Base-by-base conservation (phyloP, 2,113 vertebrate species). In the Telmatochromis sp. region DNA sequence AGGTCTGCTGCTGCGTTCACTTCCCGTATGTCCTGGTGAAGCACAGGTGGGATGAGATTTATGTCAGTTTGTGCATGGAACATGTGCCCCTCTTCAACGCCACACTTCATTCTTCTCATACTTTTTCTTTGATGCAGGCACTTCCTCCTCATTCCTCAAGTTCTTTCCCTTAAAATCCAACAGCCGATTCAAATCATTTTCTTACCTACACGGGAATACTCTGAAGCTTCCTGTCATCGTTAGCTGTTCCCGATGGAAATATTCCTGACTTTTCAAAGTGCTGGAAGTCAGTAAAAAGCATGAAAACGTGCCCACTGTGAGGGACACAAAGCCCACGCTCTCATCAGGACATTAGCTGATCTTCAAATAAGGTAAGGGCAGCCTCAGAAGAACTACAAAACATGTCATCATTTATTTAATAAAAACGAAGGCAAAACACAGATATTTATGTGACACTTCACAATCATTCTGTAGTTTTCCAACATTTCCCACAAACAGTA, bases 21-120 rank as follows among this genome's bases (percentile, higher is more conserved):
- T 88, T 93, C 91, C 92, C 68, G 45, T 55, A 84, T 58, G 33
- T 83, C 87, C 88, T 33, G 21, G 23, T 58, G 58, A 57, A 86
- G 88, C 79, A 33, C 57, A 55, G 84, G 75, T 85, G 68, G 68
- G 83, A 31, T 57, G 40, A 75, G 79, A 55, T 82, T 50, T 50
- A 78, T 50, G 73, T 60, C 9, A 17, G 11, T 26, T 51, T 33
- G 50, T n/a, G 68, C 9, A 81, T 90, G 92, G 90, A 92, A 93
- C 82, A 58, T 89, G 10, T 58, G 37, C 80, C 23, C 80, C 12
- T 40, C 31, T 23, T 57, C 80, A 50, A 3, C 7, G 13, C 80
- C 86, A 65, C 14, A 23, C 53, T 47, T 89, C 81, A 50, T 33
- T 51, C 42, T 37, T 78, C 81, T 65, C 50, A 17, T 28, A 6